Evolutionary conservation across 2,888 invertebrate genomes (phyloP).

Genomic region (Caradrina kadenii): DNA sequence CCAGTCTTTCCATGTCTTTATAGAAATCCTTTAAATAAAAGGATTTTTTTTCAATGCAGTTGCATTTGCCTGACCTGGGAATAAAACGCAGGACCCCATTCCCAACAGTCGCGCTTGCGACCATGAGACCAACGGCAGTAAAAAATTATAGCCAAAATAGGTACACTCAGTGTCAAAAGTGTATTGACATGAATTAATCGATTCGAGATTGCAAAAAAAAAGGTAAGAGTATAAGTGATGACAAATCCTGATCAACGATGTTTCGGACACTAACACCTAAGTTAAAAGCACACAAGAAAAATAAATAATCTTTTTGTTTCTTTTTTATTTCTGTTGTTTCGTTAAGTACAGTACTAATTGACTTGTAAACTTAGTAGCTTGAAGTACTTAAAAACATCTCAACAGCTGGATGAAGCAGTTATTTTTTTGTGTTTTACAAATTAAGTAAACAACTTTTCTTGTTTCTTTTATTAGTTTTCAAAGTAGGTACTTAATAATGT

Average conservation of each 20-base stretch:
- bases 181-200: constrained; percentile 34
- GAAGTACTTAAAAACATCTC: constrained; percentile 21
- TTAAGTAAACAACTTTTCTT: background rate
- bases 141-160: constrained; percentile 1
- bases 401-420: background rate
- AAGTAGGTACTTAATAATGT: background rate
- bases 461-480: constrained; percentile 17
- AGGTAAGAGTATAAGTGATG: constrained; percentile 12
- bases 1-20: no score
- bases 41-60: no score
- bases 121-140: no score
- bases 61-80: no score
- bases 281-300: constrained; percentile 21
- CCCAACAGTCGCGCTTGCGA: no score
- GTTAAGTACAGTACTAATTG: constrained; percentile 28
- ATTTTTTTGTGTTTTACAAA: constrained; percentile 2
- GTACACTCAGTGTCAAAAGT: constrained; percentile 37
- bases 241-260: constrained; percentile 34
- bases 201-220: constrained; percentile 15
- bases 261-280: constrained; percentile 9
- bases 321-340: constrained; percentile 15
- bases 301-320: background rate
- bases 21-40: no score
- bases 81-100: no score
- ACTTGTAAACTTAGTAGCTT: constrained; percentile 19